phyloP scores from a whole-genome alignment of 2,888 invertebrate species.

The Bombylius discolor region DNA sequence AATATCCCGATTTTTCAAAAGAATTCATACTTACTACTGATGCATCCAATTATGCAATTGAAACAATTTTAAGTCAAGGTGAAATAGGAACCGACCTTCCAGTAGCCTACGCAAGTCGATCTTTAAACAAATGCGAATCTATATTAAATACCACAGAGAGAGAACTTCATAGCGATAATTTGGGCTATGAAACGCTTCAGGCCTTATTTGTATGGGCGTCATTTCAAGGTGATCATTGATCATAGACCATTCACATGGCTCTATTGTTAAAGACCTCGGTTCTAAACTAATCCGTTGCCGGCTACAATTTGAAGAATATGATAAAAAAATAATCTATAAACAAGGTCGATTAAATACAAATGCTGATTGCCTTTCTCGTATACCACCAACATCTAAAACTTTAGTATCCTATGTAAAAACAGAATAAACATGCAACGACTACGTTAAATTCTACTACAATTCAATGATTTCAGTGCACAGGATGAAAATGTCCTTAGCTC shows the following conservation, averaged over 20 bases:
- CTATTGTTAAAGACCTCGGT: slow-evolving; percentile 15
- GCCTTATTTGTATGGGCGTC: slow-evolving; percentile 20
- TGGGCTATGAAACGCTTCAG: slow-evolving; percentile 17
- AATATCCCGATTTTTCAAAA: neutral
- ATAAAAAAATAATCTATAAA: slow-evolving; percentile 19
- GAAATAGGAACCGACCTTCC: neutral
- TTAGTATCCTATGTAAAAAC: no score
- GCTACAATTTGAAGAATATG: slow-evolving; percentile 19
- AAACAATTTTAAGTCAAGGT: neutral
- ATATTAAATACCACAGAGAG: neutral
- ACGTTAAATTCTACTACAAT: neutral
- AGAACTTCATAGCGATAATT: slow-evolving; percentile 17
- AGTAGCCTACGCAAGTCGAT: neutral
- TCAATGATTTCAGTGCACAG: neutral
- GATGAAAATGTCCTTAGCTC: neutral
- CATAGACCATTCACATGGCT: slow-evolving; percentile 19
- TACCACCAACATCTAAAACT: neutral
- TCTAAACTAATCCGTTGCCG: slow-evolving; percentile 19
- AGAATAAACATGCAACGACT: no score
- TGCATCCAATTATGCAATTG: neutral
- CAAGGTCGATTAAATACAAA: slow-evolving; percentile 16
- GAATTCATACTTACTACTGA: neutral
- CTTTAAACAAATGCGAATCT: slow-evolving; percentile 3
- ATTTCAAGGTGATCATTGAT: slow-evolving; percentile 20
- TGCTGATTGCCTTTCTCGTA: slow-evolving; percentile 21